Percentiles rank a stretch among this genome's conserved stretches.
Evolutionary conservation across 2,797 vertebrate species (phyloP).

Genomic region (Spea hammondii): DNA sequence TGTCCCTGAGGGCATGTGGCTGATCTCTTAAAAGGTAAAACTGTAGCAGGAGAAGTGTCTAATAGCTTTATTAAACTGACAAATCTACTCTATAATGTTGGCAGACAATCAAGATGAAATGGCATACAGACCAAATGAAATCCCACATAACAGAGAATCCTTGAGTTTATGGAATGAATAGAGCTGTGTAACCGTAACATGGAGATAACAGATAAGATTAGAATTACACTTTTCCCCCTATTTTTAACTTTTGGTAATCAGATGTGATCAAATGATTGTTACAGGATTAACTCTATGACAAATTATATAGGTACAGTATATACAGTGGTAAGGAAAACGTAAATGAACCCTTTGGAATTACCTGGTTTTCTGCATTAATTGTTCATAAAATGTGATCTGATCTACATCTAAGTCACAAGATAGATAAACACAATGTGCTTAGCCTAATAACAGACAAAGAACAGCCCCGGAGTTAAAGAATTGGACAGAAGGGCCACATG

Average conservation of each 20-base stretch:
- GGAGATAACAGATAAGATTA: constrained; percentile 21
- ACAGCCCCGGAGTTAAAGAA: too few relatives aligned
- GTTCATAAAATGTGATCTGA: too few relatives aligned
- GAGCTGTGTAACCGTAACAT: constrained; percentile 16
- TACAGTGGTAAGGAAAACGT: neutral
- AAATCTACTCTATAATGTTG: constrained; percentile 27
- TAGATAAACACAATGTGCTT: neutral
- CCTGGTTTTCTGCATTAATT: too few relatives aligned
- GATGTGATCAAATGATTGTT: neutral
- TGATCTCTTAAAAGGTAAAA: constrained; percentile 42
- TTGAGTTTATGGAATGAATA: constrained; percentile 23
- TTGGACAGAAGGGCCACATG: too few relatives aligned
- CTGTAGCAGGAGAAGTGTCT: constrained; percentile 11
- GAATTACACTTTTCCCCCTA: neutral
- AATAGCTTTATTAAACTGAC: constrained; percentile 39
- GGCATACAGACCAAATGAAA: constrained; percentile 9
- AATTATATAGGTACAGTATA: neutral
- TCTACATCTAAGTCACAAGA: neutral
- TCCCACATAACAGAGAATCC: constrained; percentile 23
- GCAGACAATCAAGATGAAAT: constrained; percentile 26
- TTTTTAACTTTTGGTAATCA: neutral
- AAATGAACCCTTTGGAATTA: too few relatives aligned
- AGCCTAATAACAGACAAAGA: too few relatives aligned
- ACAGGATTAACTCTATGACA: too few relatives aligned
- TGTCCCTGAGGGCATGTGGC: constrained; percentile 33